Percentiles rank a stretch among this genome's conserved stretches.
phyloP scores from a whole-genome alignment of 2,113 vertebrate species.

The Hippoglossus stenolepis region DNA sequence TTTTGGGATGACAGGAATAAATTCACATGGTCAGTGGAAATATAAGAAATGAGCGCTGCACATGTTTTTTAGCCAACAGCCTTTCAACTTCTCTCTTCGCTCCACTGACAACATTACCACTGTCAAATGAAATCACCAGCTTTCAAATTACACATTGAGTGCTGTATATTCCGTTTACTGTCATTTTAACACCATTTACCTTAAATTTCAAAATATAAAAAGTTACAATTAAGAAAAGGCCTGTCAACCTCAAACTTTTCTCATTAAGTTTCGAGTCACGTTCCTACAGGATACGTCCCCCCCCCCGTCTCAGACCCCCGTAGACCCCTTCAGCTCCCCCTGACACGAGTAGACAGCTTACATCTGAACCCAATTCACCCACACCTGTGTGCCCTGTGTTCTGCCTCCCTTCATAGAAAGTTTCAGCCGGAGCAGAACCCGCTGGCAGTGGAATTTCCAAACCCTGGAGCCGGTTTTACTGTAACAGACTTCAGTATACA shows the following conservation, averaged over 20 bases:
- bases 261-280: slow-evolving; percentile 38
- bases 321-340: slow-evolving; percentile 30
- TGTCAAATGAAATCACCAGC: slow-evolving; percentile 43
- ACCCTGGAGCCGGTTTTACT: slow-evolving; percentile 45
- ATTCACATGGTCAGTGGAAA: slow-evolving; percentile 41
- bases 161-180: not conserved
- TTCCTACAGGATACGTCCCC: slow-evolving; percentile 31
- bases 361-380: slow-evolving; percentile 73
- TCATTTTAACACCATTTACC: not conserved
- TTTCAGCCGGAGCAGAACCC: slow-evolving; percentile 43
- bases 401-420: slow-evolving; percentile 42
- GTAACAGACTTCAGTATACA: slow-evolving; percentile 41
- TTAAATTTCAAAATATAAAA: not conserved
- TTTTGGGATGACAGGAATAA: slow-evolving; percentile 33
- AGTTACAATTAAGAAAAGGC: not conserved
- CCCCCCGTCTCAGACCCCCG: slow-evolving; percentile 20
- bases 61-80: slow-evolving; percentile 41
- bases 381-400: slow-evolving; percentile 81
- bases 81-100: slow-evolving; percentile 28
- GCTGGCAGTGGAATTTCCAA: slow-evolving; percentile 39
- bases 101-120: slow-evolving; percentile 35
- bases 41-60: slow-evolving; percentile 42
- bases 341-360: slow-evolving; percentile 42
- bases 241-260: slow-evolving; percentile 26
- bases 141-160: slow-evolving; percentile 30